Percentiles rank a stretch among this genome's conserved stretches.
phyloP scores from a whole-genome alignment of 2,797 vertebrate species.

The Coreius guichenoti region DNA sequence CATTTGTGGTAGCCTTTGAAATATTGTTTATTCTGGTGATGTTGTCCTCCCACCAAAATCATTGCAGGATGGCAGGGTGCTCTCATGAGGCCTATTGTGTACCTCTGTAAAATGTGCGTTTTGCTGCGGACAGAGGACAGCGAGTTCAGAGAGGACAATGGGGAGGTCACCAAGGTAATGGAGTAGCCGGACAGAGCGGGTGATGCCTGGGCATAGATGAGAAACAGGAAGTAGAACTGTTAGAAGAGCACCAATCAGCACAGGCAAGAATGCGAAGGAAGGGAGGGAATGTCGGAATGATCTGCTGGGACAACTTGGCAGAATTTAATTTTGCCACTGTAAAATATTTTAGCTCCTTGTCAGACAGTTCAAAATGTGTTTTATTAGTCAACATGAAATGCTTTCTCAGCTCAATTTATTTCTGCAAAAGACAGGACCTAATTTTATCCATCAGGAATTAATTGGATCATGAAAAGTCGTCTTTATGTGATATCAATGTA shows the following conservation, averaged over 20 bases:
- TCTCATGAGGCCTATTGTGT: constrained; percentile 49
- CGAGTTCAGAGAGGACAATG: constrained; percentile 54
- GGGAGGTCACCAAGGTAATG: constrained; percentile 45
- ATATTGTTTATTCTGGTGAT: constrained; percentile 34
- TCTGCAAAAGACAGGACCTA: background rate
- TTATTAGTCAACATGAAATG: background rate
- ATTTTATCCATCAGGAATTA: background rate
- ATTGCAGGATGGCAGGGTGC: constrained; percentile 8
- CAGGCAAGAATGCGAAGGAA: constrained; percentile 58
- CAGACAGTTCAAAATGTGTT: background rate
- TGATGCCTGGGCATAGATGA: constrained; percentile 54
- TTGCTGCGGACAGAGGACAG: constrained; percentile 31
- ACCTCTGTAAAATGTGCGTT: constrained; percentile 37
- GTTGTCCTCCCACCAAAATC: background rate
- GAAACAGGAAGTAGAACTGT: constrained; percentile 61
- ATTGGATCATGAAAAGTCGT: background rate
- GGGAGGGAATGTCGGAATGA: constrained; percentile 61
- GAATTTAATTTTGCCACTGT: background rate
- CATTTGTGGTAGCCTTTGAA: constrained; percentile 9
- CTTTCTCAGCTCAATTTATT: background rate
- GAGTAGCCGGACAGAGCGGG: constrained; percentile 19
- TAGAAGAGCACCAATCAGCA: constrained; percentile 47
- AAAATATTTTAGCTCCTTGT: constrained; percentile 6
- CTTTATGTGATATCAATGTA: background rate
- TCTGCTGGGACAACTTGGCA: constrained; percentile 59